phyloP scores from a whole-genome alignment of 2,888 invertebrate genomes.

The Holacanthella duospinosa region DNA sequence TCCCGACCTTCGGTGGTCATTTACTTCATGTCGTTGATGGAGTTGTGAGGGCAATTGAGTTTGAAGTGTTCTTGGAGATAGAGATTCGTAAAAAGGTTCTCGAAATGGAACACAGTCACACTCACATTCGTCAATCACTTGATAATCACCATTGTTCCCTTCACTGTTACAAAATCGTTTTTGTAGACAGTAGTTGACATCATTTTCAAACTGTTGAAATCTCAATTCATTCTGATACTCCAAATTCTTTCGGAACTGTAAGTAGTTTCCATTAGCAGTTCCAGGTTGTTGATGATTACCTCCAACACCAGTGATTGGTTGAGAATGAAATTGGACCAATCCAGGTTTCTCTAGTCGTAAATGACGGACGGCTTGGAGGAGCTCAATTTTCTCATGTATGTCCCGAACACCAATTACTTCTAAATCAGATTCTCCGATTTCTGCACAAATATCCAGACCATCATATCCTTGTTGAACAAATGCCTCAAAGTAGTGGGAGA shows the following conservation, averaged over 20 bases:
- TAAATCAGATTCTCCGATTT: conserved; percentile 33
- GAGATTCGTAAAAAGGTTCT: no score
- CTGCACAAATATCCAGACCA: conserved; percentile 26
- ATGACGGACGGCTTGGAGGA: conserved; percentile 33
- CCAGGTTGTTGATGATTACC: no score
- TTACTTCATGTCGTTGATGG: no score
- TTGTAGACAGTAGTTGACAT: conserved; percentile 13
- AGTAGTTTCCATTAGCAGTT: conserved; percentile 26
- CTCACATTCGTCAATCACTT: neutral
- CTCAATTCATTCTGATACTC: no score
- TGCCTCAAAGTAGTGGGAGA: conserved; percentile 32
- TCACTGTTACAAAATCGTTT: neutral
- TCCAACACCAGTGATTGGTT: no score
- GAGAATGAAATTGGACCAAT: no score
- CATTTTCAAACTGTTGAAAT: conserved; percentile 24
- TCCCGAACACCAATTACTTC: conserved; percentile 31
- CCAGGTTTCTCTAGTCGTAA: conserved; percentile 23
- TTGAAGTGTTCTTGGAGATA: no score
- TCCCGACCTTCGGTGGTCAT: no score
- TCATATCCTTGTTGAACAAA: conserved; percentile 31
- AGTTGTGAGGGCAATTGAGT: no score
- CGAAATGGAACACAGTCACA: neutral
- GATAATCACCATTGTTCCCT: neutral
- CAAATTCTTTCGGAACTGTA: no score
- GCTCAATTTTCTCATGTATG: conserved; percentile 32